phyloP scores from a whole-genome alignment of 1,140 invertebrate species.

The Cecropterus lyciades region DNA sequence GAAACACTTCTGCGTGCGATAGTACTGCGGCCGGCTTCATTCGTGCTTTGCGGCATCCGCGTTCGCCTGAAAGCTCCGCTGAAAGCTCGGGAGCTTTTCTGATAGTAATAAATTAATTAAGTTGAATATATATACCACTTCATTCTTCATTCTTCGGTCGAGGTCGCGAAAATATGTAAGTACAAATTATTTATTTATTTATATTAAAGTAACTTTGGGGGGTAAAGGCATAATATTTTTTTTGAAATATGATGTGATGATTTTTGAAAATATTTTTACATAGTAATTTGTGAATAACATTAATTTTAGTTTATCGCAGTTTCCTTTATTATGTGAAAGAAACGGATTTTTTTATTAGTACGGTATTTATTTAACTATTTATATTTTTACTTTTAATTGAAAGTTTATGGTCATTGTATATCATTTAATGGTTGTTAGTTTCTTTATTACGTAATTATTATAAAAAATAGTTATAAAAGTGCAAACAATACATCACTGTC shows the following conservation, averaged over 20 bases:
- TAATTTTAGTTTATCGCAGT: too few relatives aligned
- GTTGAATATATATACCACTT: slow-evolving; percentile 10
- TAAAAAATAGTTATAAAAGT: too few relatives aligned
- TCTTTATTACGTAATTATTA: too few relatives aligned
- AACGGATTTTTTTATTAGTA: too few relatives aligned
- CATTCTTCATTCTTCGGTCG: slow-evolving; percentile 28
- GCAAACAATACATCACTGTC: too few relatives aligned
- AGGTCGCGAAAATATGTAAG: slow-evolving; percentile 49
- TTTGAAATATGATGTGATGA: neutral
- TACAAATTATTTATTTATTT: slow-evolving; percentile 20
- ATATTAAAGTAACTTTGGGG: neutral
- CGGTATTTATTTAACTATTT: too few relatives aligned
- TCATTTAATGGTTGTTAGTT: too few relatives aligned
- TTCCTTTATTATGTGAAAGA: too few relatives aligned
- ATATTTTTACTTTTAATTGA: too few relatives aligned
- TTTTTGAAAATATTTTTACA: too few relatives aligned
- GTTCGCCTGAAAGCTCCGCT: slow-evolving; percentile 52
- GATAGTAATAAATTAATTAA: slow-evolving; percentile 31
- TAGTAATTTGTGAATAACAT: too few relatives aligned
- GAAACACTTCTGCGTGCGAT: slow-evolving; percentile 54
- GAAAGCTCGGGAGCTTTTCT: slow-evolving; percentile 43
- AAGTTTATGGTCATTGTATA: too few relatives aligned
- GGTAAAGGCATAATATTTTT: neutral
- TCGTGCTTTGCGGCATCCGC: slow-evolving; percentile 66
- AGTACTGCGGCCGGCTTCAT: slow-evolving; percentile 72